A percentile compares a stretch with the other conserved stretches of the same genome.
These are phyloP conservation scores for Perca schrenkii DNA, from an alignment of 2,113 vertebrate genomes.

Conservation along the genomic window DNA sequence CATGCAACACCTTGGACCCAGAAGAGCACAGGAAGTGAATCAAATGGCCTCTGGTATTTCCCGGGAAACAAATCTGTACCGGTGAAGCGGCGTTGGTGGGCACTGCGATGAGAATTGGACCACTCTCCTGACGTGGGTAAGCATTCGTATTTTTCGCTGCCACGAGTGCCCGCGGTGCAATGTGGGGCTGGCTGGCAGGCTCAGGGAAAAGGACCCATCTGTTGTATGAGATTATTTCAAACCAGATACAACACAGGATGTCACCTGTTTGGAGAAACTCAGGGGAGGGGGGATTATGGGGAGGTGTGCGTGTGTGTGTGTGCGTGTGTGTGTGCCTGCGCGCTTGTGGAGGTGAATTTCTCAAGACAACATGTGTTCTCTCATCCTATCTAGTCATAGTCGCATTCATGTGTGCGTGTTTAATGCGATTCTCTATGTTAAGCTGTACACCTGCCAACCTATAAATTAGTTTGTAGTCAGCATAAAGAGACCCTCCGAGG, in stretches of 20 bases:
- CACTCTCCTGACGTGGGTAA: slow-evolving; percentile 56
- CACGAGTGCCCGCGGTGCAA: slow-evolving; percentile 64
- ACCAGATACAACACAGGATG: slow-evolving; percentile 74
- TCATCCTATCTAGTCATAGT: slow-evolving; percentile 8
- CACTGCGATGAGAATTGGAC: slow-evolving; percentile 67
- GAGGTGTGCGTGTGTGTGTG: not conserved
- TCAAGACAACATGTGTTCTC: slow-evolving; percentile 43
- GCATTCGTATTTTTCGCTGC: slow-evolving; percentile 62
- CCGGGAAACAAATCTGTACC: slow-evolving; percentile 9
- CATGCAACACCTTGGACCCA: slow-evolving; percentile 7
- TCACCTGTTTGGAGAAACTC: slow-evolving; percentile 77
- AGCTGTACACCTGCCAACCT: not conserved
- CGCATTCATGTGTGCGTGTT: slow-evolving; percentile 7
- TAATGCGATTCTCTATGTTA: slow-evolving; percentile 20
- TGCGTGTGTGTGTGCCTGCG: slow-evolving; percentile 11
- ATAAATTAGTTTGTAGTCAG: slow-evolving; percentile 15
- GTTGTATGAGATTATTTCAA: slow-evolving; percentile 80
- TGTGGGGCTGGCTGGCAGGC: slow-evolving; percentile 71
- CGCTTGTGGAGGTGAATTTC: slow-evolving; percentile 45
- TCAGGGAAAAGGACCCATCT: slow-evolving; percentile 77
- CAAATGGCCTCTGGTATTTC: slow-evolving; percentile 26
- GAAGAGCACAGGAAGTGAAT: slow-evolving; percentile 29
- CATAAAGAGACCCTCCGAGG: slow-evolving; percentile 1
- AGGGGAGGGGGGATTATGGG: slow-evolving; percentile 65
- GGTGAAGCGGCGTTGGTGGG: slow-evolving; percentile 31